Base-by-base conservation (phyloP, 1,140 invertebrate species). In the Neodiprion fabricii region DNA sequence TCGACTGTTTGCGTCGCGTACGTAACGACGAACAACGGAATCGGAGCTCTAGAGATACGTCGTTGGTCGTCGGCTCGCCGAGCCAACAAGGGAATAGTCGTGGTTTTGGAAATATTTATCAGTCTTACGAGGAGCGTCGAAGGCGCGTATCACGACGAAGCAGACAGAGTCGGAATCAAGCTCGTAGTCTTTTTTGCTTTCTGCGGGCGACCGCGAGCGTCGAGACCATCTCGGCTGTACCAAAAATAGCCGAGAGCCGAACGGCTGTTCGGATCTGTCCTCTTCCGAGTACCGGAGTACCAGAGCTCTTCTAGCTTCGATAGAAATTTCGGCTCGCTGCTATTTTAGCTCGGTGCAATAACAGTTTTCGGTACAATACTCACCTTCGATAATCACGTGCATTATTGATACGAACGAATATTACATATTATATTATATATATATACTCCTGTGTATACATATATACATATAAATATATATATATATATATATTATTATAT, bases 241-340 rank as follows among this genome's bases (percentile, higher is more conserved):
- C 82, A 81, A 84, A 85, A 85, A 85, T 85, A 85, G 81, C 81
- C 78, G 74, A 70, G 76, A 74, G 78, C 79, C 75, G 72, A 17
- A 12, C 11, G n/a, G 53, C 11, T 12, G 11, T 12, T 12, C 53
- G 11, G 53, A 14, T 61, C 77, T 75, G 74, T 75, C 75, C 71
- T 77, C 76, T 79, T 75, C 50, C 71, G 75, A 76, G 73, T 50
- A 71, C 72, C 72, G 75, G 73, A 74, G 75, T 79, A 78, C 76
- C 81, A 84, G 76, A 85, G 79, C 78, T 79, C 79, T 76, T 79
- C 76, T 72, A 81, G 78, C 81, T 77, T 78, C 77, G 79, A 80
- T 72, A 79, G 76, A 77, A 81, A 77, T 80, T 80, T 79, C 79
- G 77, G 77, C 78, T 79, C 75, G 76, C 76, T 77, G 79, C 77